Conservation (phyloP, 2,113 vertebrate genomes). For the Symphodus melops region DNA sequence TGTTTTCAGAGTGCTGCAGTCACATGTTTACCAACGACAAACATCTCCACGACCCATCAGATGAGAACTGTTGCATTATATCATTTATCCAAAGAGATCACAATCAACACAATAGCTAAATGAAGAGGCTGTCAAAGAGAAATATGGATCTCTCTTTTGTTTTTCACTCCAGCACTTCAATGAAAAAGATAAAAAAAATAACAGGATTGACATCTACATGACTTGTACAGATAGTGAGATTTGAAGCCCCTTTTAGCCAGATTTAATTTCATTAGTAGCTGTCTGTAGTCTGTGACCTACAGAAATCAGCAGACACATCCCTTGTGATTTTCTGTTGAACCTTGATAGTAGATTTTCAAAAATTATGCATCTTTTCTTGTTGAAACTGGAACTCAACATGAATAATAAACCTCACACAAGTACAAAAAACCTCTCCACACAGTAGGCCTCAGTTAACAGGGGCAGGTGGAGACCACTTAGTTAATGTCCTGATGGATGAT, state of each 20-base stretch:
- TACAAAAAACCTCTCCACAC: background rate
- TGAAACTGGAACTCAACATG: background rate
- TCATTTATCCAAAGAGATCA: too few relatives aligned
- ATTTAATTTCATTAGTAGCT: background rate
- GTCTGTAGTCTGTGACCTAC: background rate
- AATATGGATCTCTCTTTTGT: too few relatives aligned
- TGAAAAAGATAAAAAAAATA: background rate
- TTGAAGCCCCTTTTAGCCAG: background rate
- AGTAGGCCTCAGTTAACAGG: background rate
- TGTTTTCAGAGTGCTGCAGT: too few relatives aligned
- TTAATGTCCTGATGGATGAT: background rate
- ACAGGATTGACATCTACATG: background rate
- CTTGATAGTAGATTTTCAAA: background rate
- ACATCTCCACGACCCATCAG: too few relatives aligned
- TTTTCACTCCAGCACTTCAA: background rate
- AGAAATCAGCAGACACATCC: conserved; percentile 2
- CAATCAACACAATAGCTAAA: too few relatives aligned
- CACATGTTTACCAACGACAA: too few relatives aligned
- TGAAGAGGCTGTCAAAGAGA: too few relatives aligned
- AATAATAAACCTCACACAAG: background rate
- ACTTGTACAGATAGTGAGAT: background rate
- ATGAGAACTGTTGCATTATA: too few relatives aligned
- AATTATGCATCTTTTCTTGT: background rate
- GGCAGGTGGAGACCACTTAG: background rate
- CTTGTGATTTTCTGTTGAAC: background rate